Conservation (phyloP, 2,113 vertebrate genomes). For the Macroglossus sobrinus region DNA sequence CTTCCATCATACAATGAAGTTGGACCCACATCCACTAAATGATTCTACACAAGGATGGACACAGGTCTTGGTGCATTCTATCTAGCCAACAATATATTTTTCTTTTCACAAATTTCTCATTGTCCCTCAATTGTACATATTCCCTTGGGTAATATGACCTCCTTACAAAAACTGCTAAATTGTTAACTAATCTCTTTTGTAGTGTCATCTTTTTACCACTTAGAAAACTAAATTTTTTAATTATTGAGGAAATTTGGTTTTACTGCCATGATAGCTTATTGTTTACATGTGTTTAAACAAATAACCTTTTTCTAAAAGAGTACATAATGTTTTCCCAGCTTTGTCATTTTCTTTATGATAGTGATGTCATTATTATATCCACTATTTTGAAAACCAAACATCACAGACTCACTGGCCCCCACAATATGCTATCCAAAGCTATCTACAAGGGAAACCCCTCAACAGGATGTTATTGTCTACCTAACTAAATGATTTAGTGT, state of each 20-base stretch:
- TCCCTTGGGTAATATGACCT: background rate
- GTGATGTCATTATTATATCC: background rate
- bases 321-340: background rate
- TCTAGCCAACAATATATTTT: background rate
- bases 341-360: background rate
- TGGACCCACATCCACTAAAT: background rate
- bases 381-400: constrained; percentile 25
- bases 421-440: background rate
- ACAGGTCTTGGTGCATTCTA: background rate
- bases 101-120: background rate
- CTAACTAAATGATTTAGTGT: background rate
- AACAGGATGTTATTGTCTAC: background rate
- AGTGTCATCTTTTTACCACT: background rate
- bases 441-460: background rate
- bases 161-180: constrained; percentile 11
- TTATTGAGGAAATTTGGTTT: background rate
- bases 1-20: background rate
- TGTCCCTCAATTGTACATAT: background rate
- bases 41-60: background rate
- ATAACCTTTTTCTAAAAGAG: background rate
- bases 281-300: background rate
- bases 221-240: background rate
- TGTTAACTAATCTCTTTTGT: background rate
- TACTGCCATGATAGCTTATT: background rate
- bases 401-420: background rate